These are phyloP conservation scores for Stylophora pistillata DNA, from an alignment of 64 coral and sea anemone species.

Conservation along the genomic window DNA sequence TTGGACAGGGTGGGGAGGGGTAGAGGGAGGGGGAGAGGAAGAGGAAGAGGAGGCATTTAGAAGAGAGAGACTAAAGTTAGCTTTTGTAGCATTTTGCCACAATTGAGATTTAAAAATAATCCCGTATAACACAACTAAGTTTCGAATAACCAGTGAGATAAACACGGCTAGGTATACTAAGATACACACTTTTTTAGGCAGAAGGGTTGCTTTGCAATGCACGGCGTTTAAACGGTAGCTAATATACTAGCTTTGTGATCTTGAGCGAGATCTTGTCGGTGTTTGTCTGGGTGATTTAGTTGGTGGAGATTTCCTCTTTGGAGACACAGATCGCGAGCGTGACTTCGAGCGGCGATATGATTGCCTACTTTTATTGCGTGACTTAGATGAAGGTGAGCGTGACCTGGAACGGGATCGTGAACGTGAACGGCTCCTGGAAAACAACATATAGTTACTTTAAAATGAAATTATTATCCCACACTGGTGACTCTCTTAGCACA, in stretches of 20 bases:
- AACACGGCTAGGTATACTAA: background rate
- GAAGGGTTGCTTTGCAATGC: background rate
- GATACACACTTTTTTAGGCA: background rate
- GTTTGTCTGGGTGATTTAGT: constrained; percentile 6
- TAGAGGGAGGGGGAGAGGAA: too few species aligned
- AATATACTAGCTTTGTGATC: constrained; percentile 35
- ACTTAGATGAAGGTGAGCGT: constrained; percentile 3
- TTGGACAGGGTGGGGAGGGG: too few species aligned
- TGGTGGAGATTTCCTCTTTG: background rate
- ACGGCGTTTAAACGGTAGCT: background rate
- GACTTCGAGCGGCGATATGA: constrained; percentile 28
- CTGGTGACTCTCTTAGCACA: too few species aligned
- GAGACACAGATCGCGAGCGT: constrained; percentile 1
- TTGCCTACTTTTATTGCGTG: constrained; percentile 4
- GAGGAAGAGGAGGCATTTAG: too few species aligned
- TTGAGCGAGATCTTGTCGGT: constrained; percentile 46
- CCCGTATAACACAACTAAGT: too few species aligned
- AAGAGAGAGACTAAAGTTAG: too few species aligned
- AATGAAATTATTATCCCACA: background rate
- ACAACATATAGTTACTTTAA: background rate
- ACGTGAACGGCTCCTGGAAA: constrained; percentile 38
- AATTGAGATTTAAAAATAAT: too few species aligned
- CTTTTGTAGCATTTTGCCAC: too few species aligned
- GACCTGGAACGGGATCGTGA: constrained; percentile 43
- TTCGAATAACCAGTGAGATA: background rate